Conservation (phyloP, 2,113 vertebrate species). For the Diadophis punctatus region DNA sequence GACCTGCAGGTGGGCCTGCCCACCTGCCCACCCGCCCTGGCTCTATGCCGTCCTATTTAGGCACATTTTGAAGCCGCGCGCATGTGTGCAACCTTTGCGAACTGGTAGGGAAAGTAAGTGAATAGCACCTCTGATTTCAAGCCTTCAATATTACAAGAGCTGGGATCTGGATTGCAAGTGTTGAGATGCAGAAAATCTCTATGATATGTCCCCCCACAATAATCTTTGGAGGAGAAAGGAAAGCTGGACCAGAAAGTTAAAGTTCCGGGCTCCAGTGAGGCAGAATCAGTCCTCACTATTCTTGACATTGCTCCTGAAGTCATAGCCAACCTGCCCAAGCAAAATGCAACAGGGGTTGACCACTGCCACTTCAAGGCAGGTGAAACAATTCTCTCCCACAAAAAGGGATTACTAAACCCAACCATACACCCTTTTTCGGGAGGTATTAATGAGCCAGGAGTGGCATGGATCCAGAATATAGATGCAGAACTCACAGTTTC, state of each 20-base stretch:
- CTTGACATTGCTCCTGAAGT: neutral
- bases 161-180: neutral
- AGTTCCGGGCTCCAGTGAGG: neutral
- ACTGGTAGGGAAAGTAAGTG: too few relatives aligned
- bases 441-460: neutral
- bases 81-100: too few relatives aligned
- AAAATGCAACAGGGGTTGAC: neutral
- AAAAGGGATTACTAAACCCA: neutral
- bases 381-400: neutral
- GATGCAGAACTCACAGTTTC: neutral
- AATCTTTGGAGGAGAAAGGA: neutral
- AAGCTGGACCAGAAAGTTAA: neutral
- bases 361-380: neutral
- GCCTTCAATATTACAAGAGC: neutral
- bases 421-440: neutral
- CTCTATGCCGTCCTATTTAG: too few relatives aligned
- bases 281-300: neutral
- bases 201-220: neutral
- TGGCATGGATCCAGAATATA: neutral
- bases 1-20: too few relatives aligned
- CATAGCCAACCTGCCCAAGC: neutral
- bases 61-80: too few relatives aligned
- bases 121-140: too few relatives aligned
- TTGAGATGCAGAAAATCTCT: neutral
- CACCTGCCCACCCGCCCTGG: too few relatives aligned